These are phyloP conservation scores for Asteroscopus sphinx DNA, from an alignment of 2,888 invertebrate species.

Conservation along the genomic window DNA sequence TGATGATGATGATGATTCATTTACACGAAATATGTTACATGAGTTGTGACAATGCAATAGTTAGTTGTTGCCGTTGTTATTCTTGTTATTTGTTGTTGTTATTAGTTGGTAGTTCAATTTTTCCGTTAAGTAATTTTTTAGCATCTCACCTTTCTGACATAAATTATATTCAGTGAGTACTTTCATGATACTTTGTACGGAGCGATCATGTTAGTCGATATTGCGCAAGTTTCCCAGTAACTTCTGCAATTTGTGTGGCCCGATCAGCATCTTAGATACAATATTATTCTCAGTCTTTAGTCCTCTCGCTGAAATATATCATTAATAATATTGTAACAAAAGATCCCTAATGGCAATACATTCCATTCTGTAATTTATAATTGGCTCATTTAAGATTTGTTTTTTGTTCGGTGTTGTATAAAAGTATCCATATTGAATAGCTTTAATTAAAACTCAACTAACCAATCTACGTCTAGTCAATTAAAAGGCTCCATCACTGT, in stretches of 20 bases:
- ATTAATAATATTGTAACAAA: no score
- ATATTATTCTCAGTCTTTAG: conserved; percentile 14
- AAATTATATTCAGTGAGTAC: conserved; percentile 7
- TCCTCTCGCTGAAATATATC: conserved; percentile 6
- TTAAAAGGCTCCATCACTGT: conserved; percentile 8
- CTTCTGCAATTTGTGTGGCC: conserved; percentile 19
- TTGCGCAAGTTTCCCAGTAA: conserved; percentile 17
- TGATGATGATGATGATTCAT: no score
- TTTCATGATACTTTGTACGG: conserved; percentile 8
- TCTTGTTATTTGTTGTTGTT: no score
- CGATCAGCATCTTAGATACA: conserved; percentile 16
- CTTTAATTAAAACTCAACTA: conserved; percentile 34
- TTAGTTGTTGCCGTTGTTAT: no score
- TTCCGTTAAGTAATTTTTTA: no score
- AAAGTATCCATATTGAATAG: conserved; percentile 14
- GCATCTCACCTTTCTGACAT: no score
- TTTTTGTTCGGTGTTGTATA: neutral
- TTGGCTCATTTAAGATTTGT: no score
- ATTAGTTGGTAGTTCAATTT: no score
- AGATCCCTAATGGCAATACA: no score
- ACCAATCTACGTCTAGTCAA: conserved; percentile 22
- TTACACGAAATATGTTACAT: no score
- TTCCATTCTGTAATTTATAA: no score
- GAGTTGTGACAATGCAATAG: no score
- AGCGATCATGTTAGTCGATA: conserved; percentile 12